Percentiles rank a stretch among this genome's conserved stretches.
Conservation (phyloP, 1,140 invertebrate species). For the Bombus pascuorum region DNA sequence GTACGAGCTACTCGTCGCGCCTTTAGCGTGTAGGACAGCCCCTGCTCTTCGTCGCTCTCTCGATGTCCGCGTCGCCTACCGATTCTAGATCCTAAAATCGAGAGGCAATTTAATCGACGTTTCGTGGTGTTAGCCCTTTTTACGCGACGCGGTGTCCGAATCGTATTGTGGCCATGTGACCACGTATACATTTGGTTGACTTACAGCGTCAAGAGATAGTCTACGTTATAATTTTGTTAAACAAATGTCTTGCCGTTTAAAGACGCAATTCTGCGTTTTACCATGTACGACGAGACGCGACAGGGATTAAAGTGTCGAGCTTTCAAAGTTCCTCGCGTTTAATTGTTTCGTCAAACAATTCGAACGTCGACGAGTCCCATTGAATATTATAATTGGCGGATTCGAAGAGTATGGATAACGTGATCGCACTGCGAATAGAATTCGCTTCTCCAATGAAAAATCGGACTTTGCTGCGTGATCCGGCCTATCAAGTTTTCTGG, state of each 20-base stretch:
- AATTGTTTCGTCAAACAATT: slow-evolving; percentile 18
- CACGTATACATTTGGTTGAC: no score
- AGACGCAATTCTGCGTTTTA: neutral
- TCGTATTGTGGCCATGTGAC: neutral
- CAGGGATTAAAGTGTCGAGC: neutral
- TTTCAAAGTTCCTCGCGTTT: neutral
- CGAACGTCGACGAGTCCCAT: neutral
- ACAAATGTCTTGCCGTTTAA: neutral
- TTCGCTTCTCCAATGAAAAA: neutral
- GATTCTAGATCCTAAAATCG: neutral
- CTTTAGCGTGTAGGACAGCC: slow-evolving; percentile 10
- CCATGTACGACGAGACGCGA: no score
- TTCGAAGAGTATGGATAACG: neutral
- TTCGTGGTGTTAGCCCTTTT: slow-evolving; percentile 11
- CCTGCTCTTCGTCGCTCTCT: neutral
- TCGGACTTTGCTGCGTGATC: neutral
- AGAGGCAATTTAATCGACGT: slow-evolving; percentile 24
- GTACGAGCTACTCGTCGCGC: slow-evolving; percentile 35
- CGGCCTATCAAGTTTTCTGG: neutral
- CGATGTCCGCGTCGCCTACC: neutral
- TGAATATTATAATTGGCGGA: neutral
- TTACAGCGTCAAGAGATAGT: no score
- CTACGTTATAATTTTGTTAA: neutral
- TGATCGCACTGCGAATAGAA: neutral
- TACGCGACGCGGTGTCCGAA: neutral